phyloP scores from a whole-genome alignment of 2,888 invertebrate genomes.

The Drosophila infuscata region DNA sequence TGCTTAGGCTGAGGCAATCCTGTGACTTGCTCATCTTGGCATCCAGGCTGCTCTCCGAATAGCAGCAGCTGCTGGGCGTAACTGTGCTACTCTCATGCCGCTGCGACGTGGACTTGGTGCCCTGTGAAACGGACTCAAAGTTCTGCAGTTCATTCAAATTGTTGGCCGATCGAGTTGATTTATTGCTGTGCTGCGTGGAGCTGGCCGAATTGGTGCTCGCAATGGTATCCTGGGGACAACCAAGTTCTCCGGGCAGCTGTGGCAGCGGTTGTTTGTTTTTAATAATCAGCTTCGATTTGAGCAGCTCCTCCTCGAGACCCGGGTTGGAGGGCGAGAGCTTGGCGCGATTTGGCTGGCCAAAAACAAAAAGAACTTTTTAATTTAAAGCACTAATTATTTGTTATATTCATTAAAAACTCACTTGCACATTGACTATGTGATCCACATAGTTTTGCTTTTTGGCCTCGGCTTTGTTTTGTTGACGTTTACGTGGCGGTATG shows the following conservation, averaged over 20 bases:
- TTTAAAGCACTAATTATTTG: not conserved
- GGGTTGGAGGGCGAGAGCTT: constrained; percentile 84
- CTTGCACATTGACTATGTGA: constrained; percentile 88
- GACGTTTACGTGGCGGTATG: constrained; percentile 87
- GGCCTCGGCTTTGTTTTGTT: constrained; percentile 85
- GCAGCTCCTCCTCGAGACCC: constrained; percentile 83
- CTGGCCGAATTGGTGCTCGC: constrained; percentile 65
- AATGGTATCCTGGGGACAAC: constrained; percentile 56
- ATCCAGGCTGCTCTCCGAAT: constrained; percentile 84
- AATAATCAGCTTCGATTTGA: constrained; percentile 83
- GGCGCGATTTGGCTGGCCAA: constrained; percentile 77
- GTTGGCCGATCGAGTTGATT: constrained; percentile 80
- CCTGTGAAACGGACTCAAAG: constrained; percentile 83
- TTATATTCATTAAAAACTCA: constrained; percentile 61
- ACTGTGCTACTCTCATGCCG: constrained; percentile 84
- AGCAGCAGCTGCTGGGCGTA: constrained; percentile 85
- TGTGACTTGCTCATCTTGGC: constrained; percentile 84
- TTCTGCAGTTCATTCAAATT: constrained; percentile 85
- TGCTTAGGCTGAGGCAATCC: constrained; percentile 86
- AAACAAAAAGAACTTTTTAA: not conserved
- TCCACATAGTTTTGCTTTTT: constrained; percentile 86
- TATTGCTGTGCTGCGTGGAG: constrained; percentile 72
- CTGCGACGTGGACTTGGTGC: constrained; percentile 79
- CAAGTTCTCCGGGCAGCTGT: constrained; percentile 79
- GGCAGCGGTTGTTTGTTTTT: constrained; percentile 86